Conservation (phyloP, 2,888 invertebrate genomes). For the Allygus modestus region DNA sequence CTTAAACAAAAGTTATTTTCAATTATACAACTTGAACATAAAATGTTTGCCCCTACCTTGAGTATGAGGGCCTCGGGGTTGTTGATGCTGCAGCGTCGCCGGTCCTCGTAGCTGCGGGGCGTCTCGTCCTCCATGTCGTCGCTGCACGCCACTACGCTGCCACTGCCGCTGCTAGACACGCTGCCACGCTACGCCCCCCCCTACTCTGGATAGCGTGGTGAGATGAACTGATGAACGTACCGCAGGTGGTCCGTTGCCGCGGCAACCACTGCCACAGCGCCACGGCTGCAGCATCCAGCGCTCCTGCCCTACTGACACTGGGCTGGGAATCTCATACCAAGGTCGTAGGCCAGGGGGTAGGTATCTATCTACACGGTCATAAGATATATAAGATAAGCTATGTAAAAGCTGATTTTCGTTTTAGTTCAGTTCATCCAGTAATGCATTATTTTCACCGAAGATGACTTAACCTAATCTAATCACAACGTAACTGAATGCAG, state of each 20-base stretch:
- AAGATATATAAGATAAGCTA: no score
- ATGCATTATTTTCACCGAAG: no score
- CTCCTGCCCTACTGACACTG: background rate
- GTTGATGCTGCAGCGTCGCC: conserved; percentile 46
- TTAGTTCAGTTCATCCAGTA: no score
- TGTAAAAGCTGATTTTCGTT: no score
- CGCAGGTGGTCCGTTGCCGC: conserved; percentile 1
- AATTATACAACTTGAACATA: no score
- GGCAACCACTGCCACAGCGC: background rate
- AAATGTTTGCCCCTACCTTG: conserved; percentile 10
- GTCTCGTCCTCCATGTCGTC: conserved; percentile 43
- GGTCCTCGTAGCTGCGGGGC: conserved; percentile 42
- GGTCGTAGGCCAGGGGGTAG: no score
- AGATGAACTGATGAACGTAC: background rate
- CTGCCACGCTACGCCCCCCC: background rate
- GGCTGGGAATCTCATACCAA: no score
- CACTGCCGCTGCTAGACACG: background rate
- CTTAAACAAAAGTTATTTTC: no score
- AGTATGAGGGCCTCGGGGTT: conserved; percentile 40
- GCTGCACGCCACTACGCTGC: background rate
- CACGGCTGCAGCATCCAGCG: no score
- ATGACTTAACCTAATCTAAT: no score
- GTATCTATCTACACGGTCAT: no score
- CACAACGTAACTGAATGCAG: no score
- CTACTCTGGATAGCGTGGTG: background rate